Base-by-base conservation (phyloP, 2,888 invertebrate genomes). In the Diaprepes abbreviatus region DNA sequence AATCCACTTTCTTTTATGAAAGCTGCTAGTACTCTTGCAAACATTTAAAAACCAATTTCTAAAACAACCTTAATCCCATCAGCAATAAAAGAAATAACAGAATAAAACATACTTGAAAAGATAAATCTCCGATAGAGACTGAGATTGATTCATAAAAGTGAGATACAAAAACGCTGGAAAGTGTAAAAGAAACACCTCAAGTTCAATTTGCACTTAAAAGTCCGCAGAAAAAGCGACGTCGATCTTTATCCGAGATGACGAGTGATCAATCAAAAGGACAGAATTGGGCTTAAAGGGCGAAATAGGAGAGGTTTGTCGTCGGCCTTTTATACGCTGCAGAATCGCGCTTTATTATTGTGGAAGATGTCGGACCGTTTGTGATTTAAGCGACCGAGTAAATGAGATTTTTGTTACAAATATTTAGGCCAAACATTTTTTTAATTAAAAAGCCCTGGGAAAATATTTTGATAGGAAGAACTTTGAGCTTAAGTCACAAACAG, bases 131-230 rank as follows among this genome's bases (percentile, higher is more conserved):
- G 35, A 33, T 52, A 28, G 19, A 7, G 59, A 59, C 67, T 31
- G 59, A 52, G 59, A 69, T 58, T 64, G 64, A 69, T 69, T 69
- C 52, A 38, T 38, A 60, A 70, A 65, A 60, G 60, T 65, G 38
- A 60, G 45, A 65, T 65, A 60, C 55, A 64, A 64, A 64, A 64
- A 64, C 58, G 69, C 38, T 70, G 52, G 31, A 62, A 66, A 63
- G 68, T 57, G 73, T 73, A 75, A 77, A 77, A 78, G 76, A 78
- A 79, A 78, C 78, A 80, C 79, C 78, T 80, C 77, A 76, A 80
- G 79, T 80, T 79, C 79, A 80, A 80, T 81, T 80, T 80, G 76
- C 79, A 79, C 79, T 79, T 79, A 79, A 79, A 80, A 78, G 77
- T 76, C 69, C 73, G 71, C 73, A 74, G 70, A 77, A 78, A 79